A percentile compares a stretch with the other conserved stretches of the same genome.
Evolutionary conservation across 35 echinoderm and acorn worm species (phyloP).

Genomic region (Heliocidaris tuberculata): DNA sequence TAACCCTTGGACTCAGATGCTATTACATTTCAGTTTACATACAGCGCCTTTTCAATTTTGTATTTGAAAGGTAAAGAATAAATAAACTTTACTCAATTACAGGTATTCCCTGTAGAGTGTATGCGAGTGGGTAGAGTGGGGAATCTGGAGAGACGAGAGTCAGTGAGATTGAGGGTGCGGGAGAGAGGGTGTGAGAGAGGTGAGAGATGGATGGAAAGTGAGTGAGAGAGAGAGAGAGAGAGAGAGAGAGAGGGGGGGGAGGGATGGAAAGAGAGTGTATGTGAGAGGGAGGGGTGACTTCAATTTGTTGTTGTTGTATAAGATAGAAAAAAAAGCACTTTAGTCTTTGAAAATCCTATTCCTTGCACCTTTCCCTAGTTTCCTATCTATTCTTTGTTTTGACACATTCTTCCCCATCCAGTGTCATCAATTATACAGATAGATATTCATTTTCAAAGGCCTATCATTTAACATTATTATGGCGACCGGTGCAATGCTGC

Average conservation of each 20-base stretch:
- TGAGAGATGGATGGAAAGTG: background rate
- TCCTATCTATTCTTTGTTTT: too few relatives aligned
- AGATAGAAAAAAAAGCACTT: too few relatives aligned
- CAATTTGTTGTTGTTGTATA: too few relatives aligned
- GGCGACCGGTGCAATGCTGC: too few relatives aligned
- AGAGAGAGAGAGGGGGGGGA: background rate
- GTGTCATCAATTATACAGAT: too few relatives aligned
- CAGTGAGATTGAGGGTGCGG: background rate
- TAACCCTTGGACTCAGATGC: conserved; percentile 4
- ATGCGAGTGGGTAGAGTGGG: background rate
- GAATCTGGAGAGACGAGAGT: background rate
- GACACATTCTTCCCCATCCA: too few relatives aligned
- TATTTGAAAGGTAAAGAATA: conserved; percentile 14
- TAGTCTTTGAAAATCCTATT: too few relatives aligned
- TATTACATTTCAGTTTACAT: conserved; percentile 26
- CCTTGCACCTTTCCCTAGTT: too few relatives aligned
- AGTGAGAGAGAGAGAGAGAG: background rate
- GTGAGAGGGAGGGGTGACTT: too few relatives aligned
- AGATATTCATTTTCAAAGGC: too few relatives aligned
- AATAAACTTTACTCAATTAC: conserved; percentile 13
- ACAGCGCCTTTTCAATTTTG: background rate
- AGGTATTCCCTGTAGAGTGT: background rate
- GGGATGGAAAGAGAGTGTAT: background rate
- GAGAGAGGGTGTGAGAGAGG: background rate
- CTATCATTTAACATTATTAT: too few relatives aligned